Evolutionary conservation across 2,888 invertebrate genomes (phyloP), one percentile per base, ranked within the genome.

Genomic region (Loripinus fragilis): DNA sequence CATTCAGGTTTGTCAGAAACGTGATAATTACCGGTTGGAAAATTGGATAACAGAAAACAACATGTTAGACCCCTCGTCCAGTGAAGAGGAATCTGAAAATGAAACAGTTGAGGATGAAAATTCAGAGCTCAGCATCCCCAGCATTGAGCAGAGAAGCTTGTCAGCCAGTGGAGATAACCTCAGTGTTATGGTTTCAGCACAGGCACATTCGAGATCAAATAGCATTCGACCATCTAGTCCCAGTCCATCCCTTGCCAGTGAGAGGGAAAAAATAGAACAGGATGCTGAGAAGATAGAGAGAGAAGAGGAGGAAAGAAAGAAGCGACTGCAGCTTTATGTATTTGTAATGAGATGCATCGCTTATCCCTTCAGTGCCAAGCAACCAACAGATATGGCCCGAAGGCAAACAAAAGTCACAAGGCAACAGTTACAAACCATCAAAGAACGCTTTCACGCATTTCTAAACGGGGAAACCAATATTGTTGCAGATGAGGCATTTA

Each of bases 311-410:
- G 98, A 99, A 91, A 96, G 98, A 84, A 99, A 99, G 93, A 96
- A 96, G 81, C 96, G 98, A 80, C 96, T 99, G 78, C 99, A 99
- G 93, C 95, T 99, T 52, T 99, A 99, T 94, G 99, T 99, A 86
- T 99, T 99, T 94, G 97, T 99, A 86, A 98, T 99, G 86, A 95
- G 99, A 93, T 98, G 99, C 94, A 96, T 99, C 92, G 98, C 99
- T 10, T 99, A 99, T 95, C 99, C 99, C 10, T 99, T 99, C 95
- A 99, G 99, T 94, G 98, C 99, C 17, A 99, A 99, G 94, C 99
- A 99, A 93, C 98, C 98, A 0, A 98, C 98, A 10, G 99, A 99
- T 94, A 98, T 99, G 98, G 98, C 98, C 1, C 95, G 97, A 71
- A 95, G 99, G 83, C 98, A 98, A 93, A 96, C 97, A 74, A 99